Conservation (phyloP, 2,113 vertebrate species). For the Uria aalge region DNA sequence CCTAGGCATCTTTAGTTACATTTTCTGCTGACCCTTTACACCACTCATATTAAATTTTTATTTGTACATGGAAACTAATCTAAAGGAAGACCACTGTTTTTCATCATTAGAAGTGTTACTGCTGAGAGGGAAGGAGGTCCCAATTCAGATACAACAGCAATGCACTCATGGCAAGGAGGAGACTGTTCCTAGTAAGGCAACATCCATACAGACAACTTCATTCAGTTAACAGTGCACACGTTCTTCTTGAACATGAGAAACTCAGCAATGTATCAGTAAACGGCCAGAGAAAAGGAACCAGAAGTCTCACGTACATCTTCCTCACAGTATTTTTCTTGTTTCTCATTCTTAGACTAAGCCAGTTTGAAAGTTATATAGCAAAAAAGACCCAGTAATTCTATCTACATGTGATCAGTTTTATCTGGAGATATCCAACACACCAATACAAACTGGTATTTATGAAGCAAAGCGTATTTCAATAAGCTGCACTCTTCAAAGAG, state of each 20-base stretch:
- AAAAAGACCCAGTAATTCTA: not conserved
- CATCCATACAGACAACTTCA: not conserved
- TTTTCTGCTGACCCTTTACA: not conserved
- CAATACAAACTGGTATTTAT: not conserved
- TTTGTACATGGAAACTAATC: not conserved
- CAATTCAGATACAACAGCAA: not conserved
- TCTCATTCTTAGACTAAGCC: not conserved
- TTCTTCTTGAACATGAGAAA: not conserved
- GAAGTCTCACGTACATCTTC: not conserved
- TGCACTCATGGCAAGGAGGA: not conserved
- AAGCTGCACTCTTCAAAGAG: not conserved
- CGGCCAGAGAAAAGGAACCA: not conserved
- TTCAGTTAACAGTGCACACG: rapidly evolving
- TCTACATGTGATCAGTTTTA: not conserved
- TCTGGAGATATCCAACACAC: not conserved
- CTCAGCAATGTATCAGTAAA: not conserved
- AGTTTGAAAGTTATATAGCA: not conserved
- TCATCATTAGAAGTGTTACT: not conserved
- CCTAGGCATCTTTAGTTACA: not conserved
- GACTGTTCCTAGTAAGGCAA: not conserved
- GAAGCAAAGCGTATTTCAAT: not conserved
- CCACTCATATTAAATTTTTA: not conserved
- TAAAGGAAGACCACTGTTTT: not conserved
- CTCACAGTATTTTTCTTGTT: not conserved
- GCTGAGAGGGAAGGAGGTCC: not conserved